Evolutionary conservation across 2,888 invertebrate genomes (phyloP).

Genomic region (Drosophila buzzatii): DNA sequence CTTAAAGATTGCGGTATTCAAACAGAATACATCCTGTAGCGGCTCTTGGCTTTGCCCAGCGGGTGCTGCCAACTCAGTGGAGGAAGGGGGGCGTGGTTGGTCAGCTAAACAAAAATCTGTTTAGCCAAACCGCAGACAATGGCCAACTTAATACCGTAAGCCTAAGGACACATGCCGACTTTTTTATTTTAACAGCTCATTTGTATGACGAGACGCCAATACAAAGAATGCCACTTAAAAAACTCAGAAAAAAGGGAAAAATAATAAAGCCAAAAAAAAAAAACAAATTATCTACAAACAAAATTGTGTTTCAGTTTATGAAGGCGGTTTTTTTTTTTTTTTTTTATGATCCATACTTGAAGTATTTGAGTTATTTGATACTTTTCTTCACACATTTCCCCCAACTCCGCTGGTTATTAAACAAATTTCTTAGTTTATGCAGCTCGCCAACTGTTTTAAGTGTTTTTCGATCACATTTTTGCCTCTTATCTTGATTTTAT

Average conservation of each 20-base stretch:
- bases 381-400: constrained; percentile 72
- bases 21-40: constrained; percentile 35
- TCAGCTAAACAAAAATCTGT: constrained; percentile 2
- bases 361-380: constrained; percentile 72
- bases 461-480: constrained; percentile 29
- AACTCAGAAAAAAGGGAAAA: constrained; percentile 1
- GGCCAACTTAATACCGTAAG: constrained; percentile 41
- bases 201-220: constrained; percentile 32
- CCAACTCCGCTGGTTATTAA: constrained; percentile 32
- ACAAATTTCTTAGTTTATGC: constrained; percentile 57
- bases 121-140: constrained; percentile 28
- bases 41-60: constrained; percentile 42
- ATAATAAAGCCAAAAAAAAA: neutral
- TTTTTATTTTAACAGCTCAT: constrained; percentile 79
- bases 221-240: constrained; percentile 62
- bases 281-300: constrained; percentile 11
- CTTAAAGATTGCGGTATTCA: constrained; percentile 22
- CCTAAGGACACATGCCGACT: constrained; percentile 70
- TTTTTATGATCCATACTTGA: constrained; percentile 33
- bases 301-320: constrained; percentile 51
- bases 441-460: constrained; percentile 64
- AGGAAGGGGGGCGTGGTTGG: neutral
- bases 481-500: constrained; percentile 10
- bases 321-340: constrained; percentile 3
- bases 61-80: constrained; percentile 24